These are phyloP conservation scores for Apolygus lucorum DNA, from an alignment of 1,140 invertebrate genomes.

Conservation along the genomic window DNA sequence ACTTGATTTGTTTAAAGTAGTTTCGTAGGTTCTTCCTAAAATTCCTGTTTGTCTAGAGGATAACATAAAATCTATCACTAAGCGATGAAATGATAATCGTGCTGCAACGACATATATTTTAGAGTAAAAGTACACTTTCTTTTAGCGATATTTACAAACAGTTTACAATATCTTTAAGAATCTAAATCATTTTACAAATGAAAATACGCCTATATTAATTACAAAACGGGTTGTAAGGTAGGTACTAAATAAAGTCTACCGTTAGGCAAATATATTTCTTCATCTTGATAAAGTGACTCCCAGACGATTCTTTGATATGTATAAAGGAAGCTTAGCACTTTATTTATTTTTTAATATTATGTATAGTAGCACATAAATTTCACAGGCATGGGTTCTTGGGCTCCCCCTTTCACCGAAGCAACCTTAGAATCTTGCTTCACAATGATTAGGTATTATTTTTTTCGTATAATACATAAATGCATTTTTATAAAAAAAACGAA, in stretches of 20 bases:
- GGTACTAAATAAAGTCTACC: too few relatives aligned
- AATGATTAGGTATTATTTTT: not conserved
- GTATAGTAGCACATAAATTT: not conserved
- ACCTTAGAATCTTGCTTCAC: not conserved
- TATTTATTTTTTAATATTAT: not conserved
- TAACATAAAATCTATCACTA: too few relatives aligned
- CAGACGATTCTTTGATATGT: conserved; percentile 9
- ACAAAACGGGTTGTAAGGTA: too few relatives aligned
- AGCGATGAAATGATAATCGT: too few relatives aligned
- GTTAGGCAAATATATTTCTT: too few relatives aligned
- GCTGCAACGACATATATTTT: not conserved
- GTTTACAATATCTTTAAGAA: conserved; percentile 10
- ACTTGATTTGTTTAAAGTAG: too few relatives aligned
- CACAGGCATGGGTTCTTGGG: not conserved
- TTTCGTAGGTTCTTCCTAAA: too few relatives aligned
- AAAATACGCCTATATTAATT: not conserved
- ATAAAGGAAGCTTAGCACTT: conserved; percentile 12
- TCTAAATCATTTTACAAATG: conserved; percentile 6
- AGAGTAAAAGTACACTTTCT: conserved; percentile 17
- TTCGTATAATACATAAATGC: not conserved
- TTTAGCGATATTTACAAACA: conserved; percentile 16
- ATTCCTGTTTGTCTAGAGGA: too few relatives aligned
- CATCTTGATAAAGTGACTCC: not conserved
- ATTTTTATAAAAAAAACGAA: not conserved
- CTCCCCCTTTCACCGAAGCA: conserved; percentile 6